Percentiles rank a stretch among this genome's conserved stretches.
phyloP scores from a whole-genome alignment of 2,113 vertebrate species.

The Myrmecobius fasciatus region DNA sequence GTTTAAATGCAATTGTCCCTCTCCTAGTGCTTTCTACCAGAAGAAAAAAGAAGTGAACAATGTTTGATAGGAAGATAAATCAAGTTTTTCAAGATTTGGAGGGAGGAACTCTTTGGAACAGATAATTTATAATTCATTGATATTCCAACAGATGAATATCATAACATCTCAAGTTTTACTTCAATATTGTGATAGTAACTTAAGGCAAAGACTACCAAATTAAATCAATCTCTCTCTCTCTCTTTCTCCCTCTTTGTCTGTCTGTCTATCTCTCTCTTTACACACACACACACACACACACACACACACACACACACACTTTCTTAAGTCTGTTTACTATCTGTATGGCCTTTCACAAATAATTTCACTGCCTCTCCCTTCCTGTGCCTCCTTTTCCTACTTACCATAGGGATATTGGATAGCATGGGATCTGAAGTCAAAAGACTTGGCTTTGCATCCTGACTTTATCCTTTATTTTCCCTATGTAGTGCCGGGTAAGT shows the following conservation, averaged over 20 bases:
- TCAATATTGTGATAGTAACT: neutral
- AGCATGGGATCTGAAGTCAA: neutral
- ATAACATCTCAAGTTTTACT: neutral
- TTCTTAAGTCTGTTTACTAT: neutral
- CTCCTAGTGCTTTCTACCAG: neutral
- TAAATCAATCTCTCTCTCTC: neutral
- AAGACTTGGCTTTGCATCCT: neutral
- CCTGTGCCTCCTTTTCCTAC: neutral
- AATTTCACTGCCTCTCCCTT: neutral
- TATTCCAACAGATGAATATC: neutral
- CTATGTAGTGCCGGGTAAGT: neutral
- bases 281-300: too few relatives aligned
- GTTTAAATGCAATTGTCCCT: neutral
- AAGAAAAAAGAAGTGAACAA: neutral
- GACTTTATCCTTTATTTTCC: neutral
- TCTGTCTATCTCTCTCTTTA: too few relatives aligned
- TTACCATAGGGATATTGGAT: neutral
- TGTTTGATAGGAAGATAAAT: neutral
- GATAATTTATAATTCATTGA: neutral
- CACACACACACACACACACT: too few relatives aligned
- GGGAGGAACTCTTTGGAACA: neutral
- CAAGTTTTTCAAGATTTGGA: neutral
- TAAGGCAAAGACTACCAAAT: neutral
- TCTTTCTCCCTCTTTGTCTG: too few relatives aligned
- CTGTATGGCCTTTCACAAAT: neutral